Evolutionary conservation across 2,113 vertebrate genomes (phyloP).

Genomic region (Cynoglossus semilaevis): DNA sequence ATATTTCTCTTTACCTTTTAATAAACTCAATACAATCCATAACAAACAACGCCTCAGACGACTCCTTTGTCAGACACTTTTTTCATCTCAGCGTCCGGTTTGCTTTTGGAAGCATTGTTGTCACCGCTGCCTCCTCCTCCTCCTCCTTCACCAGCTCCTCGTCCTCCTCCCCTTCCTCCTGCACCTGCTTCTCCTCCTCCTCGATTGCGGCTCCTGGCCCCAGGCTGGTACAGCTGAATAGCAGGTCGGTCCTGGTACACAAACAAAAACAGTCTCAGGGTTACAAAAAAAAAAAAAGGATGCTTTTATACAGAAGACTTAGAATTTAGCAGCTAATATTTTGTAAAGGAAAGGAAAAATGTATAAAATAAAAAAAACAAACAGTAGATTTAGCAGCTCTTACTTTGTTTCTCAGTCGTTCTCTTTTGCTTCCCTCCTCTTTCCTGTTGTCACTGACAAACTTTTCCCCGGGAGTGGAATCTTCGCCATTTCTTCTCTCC

Average conservation of each 20-base stretch:
- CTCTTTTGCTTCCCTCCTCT: constrained; percentile 86
- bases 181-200: constrained; percentile 31
- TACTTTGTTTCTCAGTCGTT: constrained; percentile 96
- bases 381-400: neutral
- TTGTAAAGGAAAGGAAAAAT: too few species aligned
- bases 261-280: constrained; percentile 1
- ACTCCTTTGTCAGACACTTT: constrained; percentile 79
- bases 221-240: constrained; percentile 96
- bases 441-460: constrained; percentile 83
- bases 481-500: constrained; percentile 77
- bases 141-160: constrained; percentile 5
- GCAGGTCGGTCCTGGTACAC: constrained; percentile 90
- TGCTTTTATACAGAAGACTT: too few species aligned
- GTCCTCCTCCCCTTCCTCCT: constrained; percentile 22
- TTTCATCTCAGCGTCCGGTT: constrained; percentile 81
- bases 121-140: constrained; percentile 59
- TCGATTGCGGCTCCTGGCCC: constrained; percentile 86
- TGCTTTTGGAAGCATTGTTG: constrained; percentile 75
- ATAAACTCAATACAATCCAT: constrained; percentile 20
- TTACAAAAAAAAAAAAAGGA: neutral
- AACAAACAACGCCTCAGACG: constrained; percentile 65
- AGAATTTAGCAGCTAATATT: too few species aligned
- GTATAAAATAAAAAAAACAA: too few species aligned
- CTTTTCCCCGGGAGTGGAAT: constrained; percentile 78
- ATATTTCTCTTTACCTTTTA: constrained; percentile 14